phyloP scores from a whole-genome alignment of 35 echinoderm and acorn worm genomes.

The Eucidaris tribuloides region DNA sequence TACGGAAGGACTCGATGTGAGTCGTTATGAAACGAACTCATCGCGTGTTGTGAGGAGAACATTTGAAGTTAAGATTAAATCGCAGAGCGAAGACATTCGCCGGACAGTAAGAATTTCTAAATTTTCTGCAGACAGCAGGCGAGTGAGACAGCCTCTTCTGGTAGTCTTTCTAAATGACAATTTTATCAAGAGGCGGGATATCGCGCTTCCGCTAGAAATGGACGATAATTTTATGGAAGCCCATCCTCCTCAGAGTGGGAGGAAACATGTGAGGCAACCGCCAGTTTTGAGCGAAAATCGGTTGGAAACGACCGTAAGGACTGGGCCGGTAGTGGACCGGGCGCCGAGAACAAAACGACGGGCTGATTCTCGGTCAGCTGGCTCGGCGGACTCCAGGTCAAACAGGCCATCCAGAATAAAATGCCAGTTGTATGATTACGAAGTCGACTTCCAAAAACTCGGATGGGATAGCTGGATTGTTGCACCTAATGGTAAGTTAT shows the following conservation, averaged over 20 bases:
- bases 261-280: not conserved
- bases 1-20: not conserved
- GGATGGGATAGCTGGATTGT: constrained; percentile 68
- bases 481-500: constrained; percentile 68
- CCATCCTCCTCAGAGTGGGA: not conserved
- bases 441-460: constrained; percentile 60
- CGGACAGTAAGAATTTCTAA: constrained; percentile 35
- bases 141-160: constrained; percentile 43
- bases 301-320: not conserved
- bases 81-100: not conserved
- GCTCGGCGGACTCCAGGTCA: not conserved
- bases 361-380: not conserved
- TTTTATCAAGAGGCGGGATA: not conserved
- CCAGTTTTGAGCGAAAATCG: not conserved
- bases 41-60: not conserved
- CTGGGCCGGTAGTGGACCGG: not conserved
- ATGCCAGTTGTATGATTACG: constrained; percentile 58
- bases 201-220: not conserved
- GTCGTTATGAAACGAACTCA: not conserved
- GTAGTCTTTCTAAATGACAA: constrained; percentile 65
- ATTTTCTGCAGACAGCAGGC: constrained; percentile 31
- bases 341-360: not conserved
- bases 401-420: constrained; percentile 8
- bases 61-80: constrained; percentile 45
- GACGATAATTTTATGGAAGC: not conserved